These are phyloP conservation scores for Acrossocheilus wenchowensis DNA, from an alignment of 2,797 vertebrate genomes.

Conservation along the genomic window DNA sequence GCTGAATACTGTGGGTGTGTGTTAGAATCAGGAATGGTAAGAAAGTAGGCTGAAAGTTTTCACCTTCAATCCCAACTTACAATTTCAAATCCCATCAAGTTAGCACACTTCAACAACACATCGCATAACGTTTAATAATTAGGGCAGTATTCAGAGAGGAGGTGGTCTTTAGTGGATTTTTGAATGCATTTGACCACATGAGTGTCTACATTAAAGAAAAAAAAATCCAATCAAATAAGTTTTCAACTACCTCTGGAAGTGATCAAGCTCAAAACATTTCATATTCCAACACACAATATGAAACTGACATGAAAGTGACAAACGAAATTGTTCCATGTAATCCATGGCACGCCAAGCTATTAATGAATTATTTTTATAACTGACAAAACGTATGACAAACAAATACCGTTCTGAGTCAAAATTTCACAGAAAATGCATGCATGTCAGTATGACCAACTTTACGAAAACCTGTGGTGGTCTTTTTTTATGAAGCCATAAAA, in stretches of 20 bases:
- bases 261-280: too few relatives aligned
- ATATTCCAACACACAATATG: neutral
- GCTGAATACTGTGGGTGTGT: too few relatives aligned
- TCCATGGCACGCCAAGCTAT: neutral
- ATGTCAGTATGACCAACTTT: neutral
- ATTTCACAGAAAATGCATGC: neutral
- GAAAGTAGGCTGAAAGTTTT: neutral
- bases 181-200: too few relatives aligned
- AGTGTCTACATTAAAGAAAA: too few relatives aligned
- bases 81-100: too few relatives aligned
- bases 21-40: neutral
- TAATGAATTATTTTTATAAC: neutral
- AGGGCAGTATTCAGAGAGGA: neutral
- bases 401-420: too few relatives aligned
- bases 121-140: neutral
- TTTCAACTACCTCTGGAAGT: too few relatives aligned
- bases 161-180: too few relatives aligned
- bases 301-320: neutral
- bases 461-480: neutral
- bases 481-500: too few relatives aligned
- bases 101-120: too few relatives aligned
- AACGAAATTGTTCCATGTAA: neutral
- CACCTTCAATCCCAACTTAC: too few relatives aligned
- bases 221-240: too few relatives aligned
- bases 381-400: neutral